Base-by-base conservation (phyloP, 1,140 invertebrate species). In the Listronotus bonariensis region DNA sequence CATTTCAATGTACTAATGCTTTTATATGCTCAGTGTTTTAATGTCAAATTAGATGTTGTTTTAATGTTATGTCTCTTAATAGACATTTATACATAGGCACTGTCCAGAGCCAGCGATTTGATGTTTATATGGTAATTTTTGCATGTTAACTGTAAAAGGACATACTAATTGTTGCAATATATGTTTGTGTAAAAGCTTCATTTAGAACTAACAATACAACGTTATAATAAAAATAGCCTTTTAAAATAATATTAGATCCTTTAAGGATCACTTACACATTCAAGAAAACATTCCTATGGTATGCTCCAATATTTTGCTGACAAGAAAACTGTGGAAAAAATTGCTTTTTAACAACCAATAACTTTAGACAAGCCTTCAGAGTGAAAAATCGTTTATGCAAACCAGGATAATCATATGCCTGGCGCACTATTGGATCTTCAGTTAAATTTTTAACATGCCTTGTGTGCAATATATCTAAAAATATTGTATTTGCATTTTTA, bases 31-130 rank as follows among this genome's bases (percentile, higher is more conserved):
- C 54, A 40, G 15, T 65, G 64, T 66, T 20, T 53, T 36, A 36
- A 5, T 36, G 2, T 67, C 57, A 59, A 53, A 41, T 51, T 67
- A 45, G 64, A 53, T 67, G 56, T 61, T 60, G 51, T 54, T 26
- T 61, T 41, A 32, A 36, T 36, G 34, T 36, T 36, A 36, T 12
- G 11, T 36, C 34, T 12, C 34, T 36, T 10, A 36, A 36, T 36
- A 4, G 11, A 36, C 20, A 36, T 36, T 31, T 43, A 56, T 15
- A 41, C 17, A 42, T 26, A 54, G 6, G 14, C 18, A n/a, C 32
- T 51, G 31, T n/a, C 20, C 20, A 51, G n/a, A 20, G 48, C 31
- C 18, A 51, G 31, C 12, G 18, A 54, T 17, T 54, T 17, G 10
- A 40, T 54, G 52, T 54, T 54, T 26, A 56, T 56, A 40, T 56